Percentiles rank a stretch among this genome's conserved stretches.
Conservation (phyloP, 2,113 vertebrate species). For the Eulacestoma nigropectus region DNA sequence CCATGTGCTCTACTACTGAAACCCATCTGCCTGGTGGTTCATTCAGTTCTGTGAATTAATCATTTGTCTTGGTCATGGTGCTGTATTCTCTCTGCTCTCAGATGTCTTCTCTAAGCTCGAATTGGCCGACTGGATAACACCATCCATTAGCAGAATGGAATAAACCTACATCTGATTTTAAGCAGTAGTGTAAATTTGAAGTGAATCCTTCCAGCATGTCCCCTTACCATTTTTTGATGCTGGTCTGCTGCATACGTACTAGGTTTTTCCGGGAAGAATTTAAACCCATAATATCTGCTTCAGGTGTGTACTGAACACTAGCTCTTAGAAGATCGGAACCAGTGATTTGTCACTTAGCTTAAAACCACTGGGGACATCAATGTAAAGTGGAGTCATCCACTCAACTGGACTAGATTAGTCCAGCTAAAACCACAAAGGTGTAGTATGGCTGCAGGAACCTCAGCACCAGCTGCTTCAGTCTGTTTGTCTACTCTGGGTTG, state of each 20-base stretch:
- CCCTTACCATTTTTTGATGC: not conserved
- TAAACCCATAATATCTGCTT: not conserved
- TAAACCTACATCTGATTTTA: not conserved
- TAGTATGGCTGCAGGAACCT: not conserved
- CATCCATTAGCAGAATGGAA: not conserved
- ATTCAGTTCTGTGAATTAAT: not conserved
- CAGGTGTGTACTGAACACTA: not conserved
- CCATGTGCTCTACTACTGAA: not conserved
- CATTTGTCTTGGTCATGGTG: not conserved
- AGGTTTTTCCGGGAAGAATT: not conserved
- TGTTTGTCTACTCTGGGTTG: not conserved
- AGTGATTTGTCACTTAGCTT: not conserved
- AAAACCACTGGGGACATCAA: not conserved
- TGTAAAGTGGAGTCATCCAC: not conserved
- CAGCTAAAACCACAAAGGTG: not conserved
- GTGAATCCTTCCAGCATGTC: not conserved
- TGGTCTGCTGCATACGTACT: not conserved
- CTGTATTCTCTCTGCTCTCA: not conserved
- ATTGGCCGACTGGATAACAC: not conserved
- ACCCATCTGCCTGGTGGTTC: not conserved
- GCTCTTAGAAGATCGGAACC: not conserved
- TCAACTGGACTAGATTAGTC: not conserved
- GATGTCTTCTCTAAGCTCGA: not conserved
- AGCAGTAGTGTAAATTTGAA: not conserved
- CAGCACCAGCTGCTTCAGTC: not conserved